These are phyloP conservation scores for Xestia c-nigrum DNA, from an alignment of 2,888 invertebrate genomes.

Conservation along the genomic window DNA sequence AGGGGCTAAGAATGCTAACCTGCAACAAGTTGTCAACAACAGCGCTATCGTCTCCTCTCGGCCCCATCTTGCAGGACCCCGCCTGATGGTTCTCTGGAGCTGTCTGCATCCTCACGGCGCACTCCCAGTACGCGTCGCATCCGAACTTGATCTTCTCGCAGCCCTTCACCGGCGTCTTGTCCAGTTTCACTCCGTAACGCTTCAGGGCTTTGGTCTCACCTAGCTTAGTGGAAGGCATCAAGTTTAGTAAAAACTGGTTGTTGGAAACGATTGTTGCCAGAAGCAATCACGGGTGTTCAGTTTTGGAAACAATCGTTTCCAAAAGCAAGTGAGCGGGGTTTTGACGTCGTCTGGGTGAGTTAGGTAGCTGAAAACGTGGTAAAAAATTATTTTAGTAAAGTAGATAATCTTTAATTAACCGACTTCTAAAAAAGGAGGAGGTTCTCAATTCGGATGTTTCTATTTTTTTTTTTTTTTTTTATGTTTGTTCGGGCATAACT, in stretches of 20 bases:
- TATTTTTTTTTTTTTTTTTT: no score
- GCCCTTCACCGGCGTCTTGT: slow-evolving; percentile 93
- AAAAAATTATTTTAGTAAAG: background rate
- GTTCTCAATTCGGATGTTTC: no score
- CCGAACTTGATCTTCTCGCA: slow-evolving; percentile 94
- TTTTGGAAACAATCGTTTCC: no score
- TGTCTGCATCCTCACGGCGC: slow-evolving; percentile 93
- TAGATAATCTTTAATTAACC: background rate
- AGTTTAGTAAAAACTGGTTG: no score
- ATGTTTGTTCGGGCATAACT: no score
- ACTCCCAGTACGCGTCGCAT: slow-evolving; percentile 94
- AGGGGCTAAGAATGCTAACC: slow-evolving; percentile 67
- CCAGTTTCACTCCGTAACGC: slow-evolving; percentile 93
- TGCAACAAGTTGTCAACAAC: slow-evolving; percentile 94
- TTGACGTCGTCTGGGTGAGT: slow-evolving; percentile 95
- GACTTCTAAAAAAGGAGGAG: no score
- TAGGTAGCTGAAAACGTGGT: slow-evolving; percentile 89
- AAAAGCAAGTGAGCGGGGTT: slow-evolving; percentile 92
- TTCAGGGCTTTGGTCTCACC: slow-evolving; percentile 92
- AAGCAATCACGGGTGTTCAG: no score
- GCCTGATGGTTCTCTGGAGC: slow-evolving; percentile 96
- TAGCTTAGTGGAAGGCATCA: no score
- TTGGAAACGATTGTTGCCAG: no score
- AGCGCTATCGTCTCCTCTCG: slow-evolving; percentile 92
- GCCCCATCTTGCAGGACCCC: slow-evolving; percentile 96